Evolutionary conservation across 1,140 invertebrate species (phyloP).

Genomic region (Brachionus paranguensis): DNA sequence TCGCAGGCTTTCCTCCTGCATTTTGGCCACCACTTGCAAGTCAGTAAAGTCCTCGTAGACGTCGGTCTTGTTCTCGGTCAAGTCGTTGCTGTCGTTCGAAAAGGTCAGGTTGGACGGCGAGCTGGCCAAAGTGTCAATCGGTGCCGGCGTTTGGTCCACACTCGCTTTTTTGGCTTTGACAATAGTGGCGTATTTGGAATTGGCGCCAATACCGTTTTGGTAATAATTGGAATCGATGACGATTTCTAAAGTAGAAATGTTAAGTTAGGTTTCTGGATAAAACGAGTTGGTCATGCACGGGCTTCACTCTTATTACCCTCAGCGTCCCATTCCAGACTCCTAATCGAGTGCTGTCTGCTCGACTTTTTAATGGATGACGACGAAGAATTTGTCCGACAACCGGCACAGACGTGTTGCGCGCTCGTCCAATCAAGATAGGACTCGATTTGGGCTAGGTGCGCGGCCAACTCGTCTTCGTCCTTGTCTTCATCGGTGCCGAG

Average conservation of each 20-base stretch:
- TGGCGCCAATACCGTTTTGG: background rate
- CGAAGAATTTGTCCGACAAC: background rate
- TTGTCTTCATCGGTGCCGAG: background rate
- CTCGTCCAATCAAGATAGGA: background rate
- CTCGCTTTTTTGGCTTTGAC: background rate
- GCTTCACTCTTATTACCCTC: background rate
- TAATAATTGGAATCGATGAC: constrained; percentile 12
- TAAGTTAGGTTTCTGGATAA: background rate
- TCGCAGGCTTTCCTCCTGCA: constrained; percentile 26
- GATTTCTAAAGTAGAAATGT: background rate
- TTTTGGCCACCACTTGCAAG: constrained; percentile 35
- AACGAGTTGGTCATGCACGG: background rate
- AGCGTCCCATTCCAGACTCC: constrained; percentile 12
- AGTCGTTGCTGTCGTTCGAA: background rate
- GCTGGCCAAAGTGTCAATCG: background rate
- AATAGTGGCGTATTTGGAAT: background rate
- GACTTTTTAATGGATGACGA: background rate
- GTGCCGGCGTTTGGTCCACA: background rate
- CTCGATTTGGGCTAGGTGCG: background rate
- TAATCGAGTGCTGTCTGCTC: background rate
- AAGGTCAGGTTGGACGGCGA: background rate
- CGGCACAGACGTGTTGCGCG: background rate
- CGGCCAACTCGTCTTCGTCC: background rate
- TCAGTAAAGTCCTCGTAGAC: background rate
- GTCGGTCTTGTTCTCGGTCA: background rate